A percentile compares a stretch with the other conserved stretches of the same genome.
Evolutionary conservation across 2,113 vertebrate genomes (phyloP).

Genomic region (Tetrax tetrax): DNA sequence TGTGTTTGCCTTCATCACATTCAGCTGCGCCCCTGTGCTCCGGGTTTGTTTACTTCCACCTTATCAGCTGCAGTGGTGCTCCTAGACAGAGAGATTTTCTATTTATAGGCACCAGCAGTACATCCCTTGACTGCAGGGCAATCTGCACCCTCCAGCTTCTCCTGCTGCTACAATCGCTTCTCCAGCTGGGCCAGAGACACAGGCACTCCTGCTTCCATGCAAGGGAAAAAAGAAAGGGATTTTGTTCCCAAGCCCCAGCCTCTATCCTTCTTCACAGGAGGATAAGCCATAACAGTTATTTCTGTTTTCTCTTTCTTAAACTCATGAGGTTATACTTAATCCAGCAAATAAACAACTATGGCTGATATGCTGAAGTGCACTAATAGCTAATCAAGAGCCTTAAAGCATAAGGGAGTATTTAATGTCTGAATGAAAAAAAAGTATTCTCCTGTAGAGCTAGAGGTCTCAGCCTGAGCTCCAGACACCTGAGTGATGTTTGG

Average conservation of each 20-base stretch:
- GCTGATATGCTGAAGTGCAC: not conserved
- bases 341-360: not conserved
- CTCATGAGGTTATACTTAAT: not conserved
- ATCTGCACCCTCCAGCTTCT: not conserved
- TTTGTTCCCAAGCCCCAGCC: not conserved
- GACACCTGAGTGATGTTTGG: not conserved
- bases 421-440: not conserved
- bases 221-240: not conserved
- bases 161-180: not conserved
- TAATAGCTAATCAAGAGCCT: not conserved
- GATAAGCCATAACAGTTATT: not conserved
- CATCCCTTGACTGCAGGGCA: not conserved
- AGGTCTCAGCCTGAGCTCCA: not conserved
- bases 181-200: not conserved
- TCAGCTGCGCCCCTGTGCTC: not conserved
- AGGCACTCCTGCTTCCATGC: fast-evolving
- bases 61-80: not conserved
- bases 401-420: not conserved
- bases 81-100: not conserved
- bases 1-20: not conserved
- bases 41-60: not conserved
- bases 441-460: not conserved
- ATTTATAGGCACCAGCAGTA: not conserved
- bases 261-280: not conserved
- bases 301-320: not conserved